Base-by-base conservation (phyloP, 2,797 vertebrate species). In the Siniperca undulata region DNA sequence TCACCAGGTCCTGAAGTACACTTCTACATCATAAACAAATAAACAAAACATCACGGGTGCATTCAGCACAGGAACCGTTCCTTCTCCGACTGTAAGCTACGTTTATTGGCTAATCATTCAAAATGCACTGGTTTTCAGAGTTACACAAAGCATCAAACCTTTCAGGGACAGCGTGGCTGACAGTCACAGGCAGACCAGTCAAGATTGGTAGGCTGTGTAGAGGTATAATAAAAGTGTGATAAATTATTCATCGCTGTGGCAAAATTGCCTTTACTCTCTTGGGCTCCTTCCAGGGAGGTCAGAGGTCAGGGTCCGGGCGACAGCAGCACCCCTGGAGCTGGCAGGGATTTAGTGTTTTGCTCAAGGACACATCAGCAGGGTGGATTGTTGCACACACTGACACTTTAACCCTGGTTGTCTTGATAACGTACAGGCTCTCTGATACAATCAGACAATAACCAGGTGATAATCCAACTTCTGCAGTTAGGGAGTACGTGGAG, bases 191-290 rank as follows among this genome's bases (percentile, higher is more conserved):
- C 16, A 4, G 46, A 46, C 17, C 59, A 2, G 56, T 74, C 42
- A 66, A 62, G 40, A 69, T 56, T 42, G 60, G 50, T 74, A 22
- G 36, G 52, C 12, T 7, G 34, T 12, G 67, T 65, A 20, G 64
- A 86, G 78, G 10, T 69, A 38, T 77, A 86, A 90, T 91, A 92
- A 87, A 86, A 88, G 17, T n/a, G 2, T 58, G 48, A 72, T 88
- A 44, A 20, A 89, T 91, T 83, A 90, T 89, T 91, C 70, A 87
- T 82, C 14, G 3, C 50, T 52, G 52, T 20, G 19, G 76, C 8
- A 73, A 77, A 82, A 81, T 71, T 53, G 52, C 24, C 50, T 76
- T 77, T 86, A 40, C 46, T 61, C 61, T 70, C 30, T 16, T 44
- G 24, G 60, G 58, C 27, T 22, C 42, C 27, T 60, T 70, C 20